Base-by-base conservation (phyloP, 1,140 invertebrate genomes). In the Drosophila triauraria region DNA sequence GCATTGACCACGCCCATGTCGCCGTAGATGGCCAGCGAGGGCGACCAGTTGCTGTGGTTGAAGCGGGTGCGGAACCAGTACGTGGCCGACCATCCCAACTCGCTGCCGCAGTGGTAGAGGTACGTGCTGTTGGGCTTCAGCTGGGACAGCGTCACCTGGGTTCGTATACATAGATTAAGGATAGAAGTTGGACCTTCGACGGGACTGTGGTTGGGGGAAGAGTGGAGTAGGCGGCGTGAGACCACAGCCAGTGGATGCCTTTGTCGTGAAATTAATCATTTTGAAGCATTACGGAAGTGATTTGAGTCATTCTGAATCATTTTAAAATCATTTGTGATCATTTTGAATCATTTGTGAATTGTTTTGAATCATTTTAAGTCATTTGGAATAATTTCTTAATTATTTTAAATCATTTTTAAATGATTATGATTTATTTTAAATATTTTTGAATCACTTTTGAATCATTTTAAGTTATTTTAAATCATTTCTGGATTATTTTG, bases 1-100 rank as follows among this genome's bases (percentile, higher is more conserved):
- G 97, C 97, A 94, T 99, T 98, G 78, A 95, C 95, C 93, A 96
- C 97, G 4, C 98, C 98, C 95, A 99, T 96, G 93, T 99, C 98
- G 0, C 98, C 98, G 91, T 96, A 99, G 67, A 99, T 95, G 17
- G 97, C 97, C 46, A 99, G 93, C 8, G 94, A 93, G 1, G 98
- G 97, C 46, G 95, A 94, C 97, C 97, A 99, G 48, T 94, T 87
- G 32, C 94, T 94, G 38, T 94, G 94, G 4, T 93, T 80, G 0
- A 94, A 95, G 15, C 94, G 93, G 7, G 97, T 97, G 64, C 93
- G 95, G 92, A 98, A 97, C 80, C 93, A 95, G 93, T 96, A 98
- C 62, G 95, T 43, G 57, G 95, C 93, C 2, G 97, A 98, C 97
- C 97, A 98, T 2, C 97, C 97, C 43, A 94, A 86, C 6, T 93